Evolutionary conservation across 2,888 invertebrate genomes (phyloP).

Genomic region (Leucophenga maculata): DNA sequence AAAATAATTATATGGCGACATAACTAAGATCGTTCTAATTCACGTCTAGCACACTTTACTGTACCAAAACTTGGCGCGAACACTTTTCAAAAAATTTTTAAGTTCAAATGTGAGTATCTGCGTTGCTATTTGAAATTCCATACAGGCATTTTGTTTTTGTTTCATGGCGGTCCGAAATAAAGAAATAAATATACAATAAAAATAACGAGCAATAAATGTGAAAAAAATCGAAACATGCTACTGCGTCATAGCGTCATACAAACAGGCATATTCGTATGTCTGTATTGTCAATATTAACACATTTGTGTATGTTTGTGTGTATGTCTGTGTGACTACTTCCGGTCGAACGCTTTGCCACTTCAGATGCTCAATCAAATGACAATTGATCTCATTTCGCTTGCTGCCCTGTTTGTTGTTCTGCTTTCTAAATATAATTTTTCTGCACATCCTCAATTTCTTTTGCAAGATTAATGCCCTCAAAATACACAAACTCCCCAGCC

Average conservation of each 20-base stretch:
- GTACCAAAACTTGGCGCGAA: not conserved
- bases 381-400: conserved; percentile 34
- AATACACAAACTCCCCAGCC: not conserved
- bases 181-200: conserved; percentile 1
- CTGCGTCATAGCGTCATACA: not conserved
- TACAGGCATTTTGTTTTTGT: not conserved
- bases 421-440: too few species aligned
- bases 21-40: too few species aligned
- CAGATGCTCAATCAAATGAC: conserved; percentile 37
- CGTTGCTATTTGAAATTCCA: not conserved
- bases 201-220: not conserved
- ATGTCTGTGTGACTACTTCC: conserved; percentile 29
- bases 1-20: too few species aligned
- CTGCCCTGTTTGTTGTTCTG: too few species aligned
- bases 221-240: conserved; percentile 17
- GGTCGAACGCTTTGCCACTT: conserved; percentile 26
- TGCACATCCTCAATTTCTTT: not conserved
- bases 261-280: not conserved
- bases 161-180: not conserved
- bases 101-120: not conserved
- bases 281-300: too few species aligned
- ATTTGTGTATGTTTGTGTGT: not conserved
- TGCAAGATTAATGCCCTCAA: not conserved
- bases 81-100: not conserved
- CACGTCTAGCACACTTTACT: not conserved